These are phyloP conservation scores for Acyrthosiphon pisum DNA, from an alignment of 1,140 invertebrate species.

Conservation along the genomic window DNA sequence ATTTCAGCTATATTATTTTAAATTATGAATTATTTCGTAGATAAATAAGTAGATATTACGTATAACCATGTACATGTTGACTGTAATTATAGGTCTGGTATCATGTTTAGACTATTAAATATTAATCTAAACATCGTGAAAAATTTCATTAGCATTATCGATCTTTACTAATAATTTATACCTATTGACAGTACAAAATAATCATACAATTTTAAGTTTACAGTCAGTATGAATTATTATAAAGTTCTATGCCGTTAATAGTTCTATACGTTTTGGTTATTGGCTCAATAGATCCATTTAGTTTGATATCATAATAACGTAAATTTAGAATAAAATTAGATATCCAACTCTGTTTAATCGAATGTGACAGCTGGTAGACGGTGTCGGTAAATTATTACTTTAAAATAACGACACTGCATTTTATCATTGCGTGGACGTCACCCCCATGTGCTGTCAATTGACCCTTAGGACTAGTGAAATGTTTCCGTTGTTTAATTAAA, in stretches of 20 bases:
- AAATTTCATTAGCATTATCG: neutral
- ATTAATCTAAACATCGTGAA: neutral
- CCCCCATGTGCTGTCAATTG: constrained; percentile 28
- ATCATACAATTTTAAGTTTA: neutral
- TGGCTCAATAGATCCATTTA: neutral
- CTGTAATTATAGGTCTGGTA: too few species aligned
- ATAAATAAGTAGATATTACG: too few species aligned
- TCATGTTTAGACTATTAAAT: too few species aligned
- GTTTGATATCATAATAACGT: neutral
- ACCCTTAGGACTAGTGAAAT: neutral
- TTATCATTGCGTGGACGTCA: neutral
- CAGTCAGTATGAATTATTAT: neutral
- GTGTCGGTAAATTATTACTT: constrained; percentile 24
- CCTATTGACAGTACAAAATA: neutral
- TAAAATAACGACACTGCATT: neutral
- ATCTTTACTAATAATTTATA: neutral
- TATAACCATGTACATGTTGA: too few species aligned
- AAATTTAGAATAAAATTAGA: neutral
- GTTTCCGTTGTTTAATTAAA: constrained; percentile 41
- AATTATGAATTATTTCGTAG: too few species aligned
- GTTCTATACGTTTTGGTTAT: neutral
- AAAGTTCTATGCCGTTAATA: neutral
- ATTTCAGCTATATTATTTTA: too few species aligned
- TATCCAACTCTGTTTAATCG: neutral
- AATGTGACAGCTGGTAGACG: constrained; percentile 30